These are phyloP conservation scores for Nemopilema nomurai DNA, from an alignment of 30 jellyfish, hydroid and myxozoan species.

Conservation along the genomic window DNA sequence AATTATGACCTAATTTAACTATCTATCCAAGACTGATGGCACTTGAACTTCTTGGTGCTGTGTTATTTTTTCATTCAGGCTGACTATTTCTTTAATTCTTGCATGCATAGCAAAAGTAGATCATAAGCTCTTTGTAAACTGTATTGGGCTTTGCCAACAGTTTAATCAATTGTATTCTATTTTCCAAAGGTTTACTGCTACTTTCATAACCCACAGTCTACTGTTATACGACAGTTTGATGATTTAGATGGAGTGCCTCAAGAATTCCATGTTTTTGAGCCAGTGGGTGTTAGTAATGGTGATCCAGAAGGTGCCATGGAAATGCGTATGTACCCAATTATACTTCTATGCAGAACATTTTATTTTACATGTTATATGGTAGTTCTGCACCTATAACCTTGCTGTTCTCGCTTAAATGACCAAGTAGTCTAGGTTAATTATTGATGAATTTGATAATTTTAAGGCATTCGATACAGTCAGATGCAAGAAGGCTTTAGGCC, in stretches of 20 bases:
- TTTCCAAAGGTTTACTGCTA: slow-evolving; percentile 47
- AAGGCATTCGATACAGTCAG: background rate
- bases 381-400: background rate
- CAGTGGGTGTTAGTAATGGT: slow-evolving; percentile 63
- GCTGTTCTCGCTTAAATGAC: no score
- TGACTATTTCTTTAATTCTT: no score
- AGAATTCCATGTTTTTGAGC: slow-evolving; percentile 46
- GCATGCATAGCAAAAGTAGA: no score
- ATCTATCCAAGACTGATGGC: no score
- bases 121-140: no score
- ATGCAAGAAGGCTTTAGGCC: no score
- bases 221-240: slow-evolving; percentile 36
- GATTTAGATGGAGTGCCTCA: slow-evolving; percentile 51
- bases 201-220: slow-evolving; percentile 49
- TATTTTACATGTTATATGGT: background rate
- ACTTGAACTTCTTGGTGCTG: no score
- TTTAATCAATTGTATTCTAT: background rate
- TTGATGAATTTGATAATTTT: background rate
- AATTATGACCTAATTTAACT: no score
- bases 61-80: no score
- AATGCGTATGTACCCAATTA: slow-evolving; percentile 71
- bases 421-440: background rate
- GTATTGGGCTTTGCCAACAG: no score
- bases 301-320: slow-evolving; percentile 87
- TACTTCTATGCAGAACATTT: background rate